Base-by-base conservation (phyloP, 2,888 invertebrate species). In the Leptura quadrifasciata region DNA sequence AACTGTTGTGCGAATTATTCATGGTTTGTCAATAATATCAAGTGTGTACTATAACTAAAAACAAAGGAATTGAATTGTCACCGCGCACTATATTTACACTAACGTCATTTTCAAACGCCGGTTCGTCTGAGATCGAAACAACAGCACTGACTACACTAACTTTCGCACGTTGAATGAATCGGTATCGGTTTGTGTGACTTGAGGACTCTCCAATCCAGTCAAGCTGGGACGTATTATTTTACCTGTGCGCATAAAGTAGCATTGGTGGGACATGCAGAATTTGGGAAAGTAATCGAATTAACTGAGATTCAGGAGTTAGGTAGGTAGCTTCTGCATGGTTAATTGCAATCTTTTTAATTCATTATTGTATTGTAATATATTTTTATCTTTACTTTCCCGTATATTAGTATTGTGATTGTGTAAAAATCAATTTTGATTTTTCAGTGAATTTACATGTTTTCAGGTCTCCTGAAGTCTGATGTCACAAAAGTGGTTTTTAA, bases 71-170 rank as follows among this genome's bases (percentile, higher is more conserved):
- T 39, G 39, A 69, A 69, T 31, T 69, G 69, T 69, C 69, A 69
- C 69, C 71, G 71, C 71, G 71, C 71, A 60, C 61, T 71, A 52
- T 71, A 61, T 71, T 71, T 71, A 71, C 71, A 71, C 71, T 71
- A 35, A 58, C 63, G 65, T 65, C 57, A 71, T 52, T 52, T 47
- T 71, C 52, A 61, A 71, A 71, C 31, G 71, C 71, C 71, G 61
- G 71, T 47, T 58, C 69, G 69, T 52, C 52, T 57, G 6, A 15
- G 35, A 17, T 52, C 39, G 47, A 15, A 18, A 12, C 27, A 12
- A 10, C 17, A 20, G 21, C 15, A 24, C 71, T 9, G 31, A 17
- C 60, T 61, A 18, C 21, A 24, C 8, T 9, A 24, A 20, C 52
- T 9, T 9, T 24, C 21, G 27, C 60, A 71, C 61, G 71, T 61